A percentile compares a stretch with the other conserved stretches of the same genome.
These are phyloP conservation scores for Popillia japonica DNA, from an alignment of 1,140 invertebrate species.

Conservation along the genomic window DNA sequence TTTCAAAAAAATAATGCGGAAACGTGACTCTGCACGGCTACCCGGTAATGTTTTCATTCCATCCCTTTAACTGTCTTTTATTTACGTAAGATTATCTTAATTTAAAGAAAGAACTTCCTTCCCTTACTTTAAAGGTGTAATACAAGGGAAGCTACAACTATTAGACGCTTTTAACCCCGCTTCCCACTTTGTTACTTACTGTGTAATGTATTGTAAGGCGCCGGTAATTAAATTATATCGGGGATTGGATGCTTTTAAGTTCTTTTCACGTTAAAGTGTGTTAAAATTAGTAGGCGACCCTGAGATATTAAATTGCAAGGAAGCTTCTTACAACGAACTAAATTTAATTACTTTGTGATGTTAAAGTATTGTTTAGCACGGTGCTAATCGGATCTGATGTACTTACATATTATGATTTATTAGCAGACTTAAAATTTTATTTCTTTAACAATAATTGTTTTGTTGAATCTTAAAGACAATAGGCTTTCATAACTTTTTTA, in stretches of 20 bases:
- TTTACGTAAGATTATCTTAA: background rate
- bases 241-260: conserved; percentile 7
- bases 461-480: no score
- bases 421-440: no score
- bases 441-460: no score
- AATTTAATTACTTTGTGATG: background rate
- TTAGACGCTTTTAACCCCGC: background rate
- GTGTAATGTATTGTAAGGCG: conserved; percentile 14
- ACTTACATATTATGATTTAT: background rate
- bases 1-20: no score
- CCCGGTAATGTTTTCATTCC: background rate
- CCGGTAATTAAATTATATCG: conserved; percentile 1
- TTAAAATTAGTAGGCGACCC: background rate
- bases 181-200: background rate
- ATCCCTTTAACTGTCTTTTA: background rate
- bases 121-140: background rate
- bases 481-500: no score
- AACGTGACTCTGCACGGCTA: background rate
- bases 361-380: background rate
- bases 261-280: conserved; percentile 3
- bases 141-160: background rate
- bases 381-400: background rate
- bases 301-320: background rate
- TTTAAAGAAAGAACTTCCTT: conserved; percentile 12
- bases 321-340: background rate